phyloP scores from a whole-genome alignment of 2,113 vertebrate genomes.

The Colius striatus region DNA sequence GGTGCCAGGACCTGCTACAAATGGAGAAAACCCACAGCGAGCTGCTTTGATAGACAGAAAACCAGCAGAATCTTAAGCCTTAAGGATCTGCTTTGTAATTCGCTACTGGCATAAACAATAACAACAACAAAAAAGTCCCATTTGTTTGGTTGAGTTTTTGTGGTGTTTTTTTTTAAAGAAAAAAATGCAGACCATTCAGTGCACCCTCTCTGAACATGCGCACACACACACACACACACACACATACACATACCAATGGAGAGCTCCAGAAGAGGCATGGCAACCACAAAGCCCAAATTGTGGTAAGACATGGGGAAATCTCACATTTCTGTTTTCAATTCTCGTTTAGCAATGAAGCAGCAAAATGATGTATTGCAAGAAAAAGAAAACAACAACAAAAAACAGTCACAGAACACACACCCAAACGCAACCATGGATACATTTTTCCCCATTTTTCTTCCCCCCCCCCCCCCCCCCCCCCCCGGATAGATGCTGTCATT shows the following conservation, averaged over 20 bases:
- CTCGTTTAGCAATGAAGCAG: conserved; percentile 41
- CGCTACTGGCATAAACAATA: conserved; percentile 54
- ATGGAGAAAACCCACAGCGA: conserved; percentile 7
- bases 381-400: background rate
- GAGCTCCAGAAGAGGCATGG: conserved; percentile 5
- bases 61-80: conserved; percentile 28
- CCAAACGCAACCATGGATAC: conserved; percentile 25
- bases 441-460: conserved; percentile 31
- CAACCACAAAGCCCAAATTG: conserved; percentile 15
- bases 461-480: background rate
- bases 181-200: conserved; percentile 2
- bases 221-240: background rate
- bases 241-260: background rate
- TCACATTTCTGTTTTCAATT: conserved; percentile 1
- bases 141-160: conserved; percentile 27
- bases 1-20: conserved; percentile 44
- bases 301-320: background rate
- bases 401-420: conserved; percentile 60
- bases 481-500: conserved; percentile 26
- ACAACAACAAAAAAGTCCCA: background rate
- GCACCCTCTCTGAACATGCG: conserved; percentile 45
- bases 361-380: conserved; percentile 26
- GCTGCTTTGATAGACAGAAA: background rate
- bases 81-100: conserved; percentile 34
- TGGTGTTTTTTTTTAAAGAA: conserved; percentile 3